Conservation (phyloP, 2,113 vertebrate species). For the Cichladusa arquata region DNA sequence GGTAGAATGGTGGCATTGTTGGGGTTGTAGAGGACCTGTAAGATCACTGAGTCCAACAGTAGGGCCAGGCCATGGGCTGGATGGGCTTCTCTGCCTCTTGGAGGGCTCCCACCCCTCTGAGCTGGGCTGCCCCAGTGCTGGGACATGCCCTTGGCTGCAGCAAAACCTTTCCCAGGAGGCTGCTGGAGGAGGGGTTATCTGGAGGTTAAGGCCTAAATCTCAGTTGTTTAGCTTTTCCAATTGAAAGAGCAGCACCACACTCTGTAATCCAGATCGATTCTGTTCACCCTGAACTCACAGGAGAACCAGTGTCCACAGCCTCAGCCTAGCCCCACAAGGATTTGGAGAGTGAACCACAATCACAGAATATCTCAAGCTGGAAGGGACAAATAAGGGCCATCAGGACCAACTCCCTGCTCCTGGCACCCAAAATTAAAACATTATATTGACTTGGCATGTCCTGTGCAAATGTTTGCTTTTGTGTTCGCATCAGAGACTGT, state of each 20-base stretch:
- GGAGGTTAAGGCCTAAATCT: background rate
- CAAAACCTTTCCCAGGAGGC: background rate
- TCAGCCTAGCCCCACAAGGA: rapidly evolving
- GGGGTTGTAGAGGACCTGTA: background rate
- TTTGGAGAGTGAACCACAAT: background rate
- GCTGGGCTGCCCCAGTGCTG: background rate
- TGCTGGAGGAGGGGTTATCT: background rate
- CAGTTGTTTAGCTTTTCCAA: background rate
- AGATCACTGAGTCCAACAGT: background rate
- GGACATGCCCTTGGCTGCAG: background rate
- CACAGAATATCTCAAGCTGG: background rate
- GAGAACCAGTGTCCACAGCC: background rate
- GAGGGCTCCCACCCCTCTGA: background rate
- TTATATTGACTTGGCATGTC: background rate
- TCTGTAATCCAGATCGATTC: background rate
- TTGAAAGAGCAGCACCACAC: background rate
- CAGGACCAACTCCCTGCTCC: background rate
- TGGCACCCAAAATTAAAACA: background rate
- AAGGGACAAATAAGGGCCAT: background rate
- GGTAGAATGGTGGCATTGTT: background rate
- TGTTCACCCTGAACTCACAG: background rate
- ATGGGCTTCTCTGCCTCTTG: background rate
- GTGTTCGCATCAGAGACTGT: background rate
- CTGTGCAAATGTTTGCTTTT: background rate
- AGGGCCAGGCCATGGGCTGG: background rate